Evolutionary conservation across 2,888 invertebrate genomes (phyloP).

Genomic region (Athalia rosae): DNA sequence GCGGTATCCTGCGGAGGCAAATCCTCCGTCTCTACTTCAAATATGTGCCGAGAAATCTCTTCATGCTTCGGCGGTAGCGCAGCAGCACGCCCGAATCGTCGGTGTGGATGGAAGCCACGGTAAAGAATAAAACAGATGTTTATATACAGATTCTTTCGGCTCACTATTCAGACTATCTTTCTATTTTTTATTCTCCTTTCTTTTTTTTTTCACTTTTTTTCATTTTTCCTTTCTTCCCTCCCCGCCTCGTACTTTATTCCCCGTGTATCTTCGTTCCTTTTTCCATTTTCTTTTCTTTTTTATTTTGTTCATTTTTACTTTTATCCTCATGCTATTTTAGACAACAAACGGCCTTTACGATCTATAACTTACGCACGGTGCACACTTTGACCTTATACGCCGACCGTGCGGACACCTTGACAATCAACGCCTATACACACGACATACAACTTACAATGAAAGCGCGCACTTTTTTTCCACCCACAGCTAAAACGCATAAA

Average conservation of each 20-base stretch:
- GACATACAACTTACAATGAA: background rate
- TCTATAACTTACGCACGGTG: constrained; percentile 33
- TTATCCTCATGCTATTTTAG: background rate
- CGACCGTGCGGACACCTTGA: constrained; percentile 16
- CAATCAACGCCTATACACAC: constrained; percentile 30
- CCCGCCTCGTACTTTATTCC: background rate
- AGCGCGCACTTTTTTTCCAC: background rate
- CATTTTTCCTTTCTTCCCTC: background rate
- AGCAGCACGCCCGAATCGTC: background rate
- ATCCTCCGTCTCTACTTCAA: constrained; percentile 24
- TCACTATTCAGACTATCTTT: constrained; percentile 20
- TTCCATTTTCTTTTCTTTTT: background rate
- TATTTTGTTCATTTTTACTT: background rate
- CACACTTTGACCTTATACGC: constrained; percentile 17
- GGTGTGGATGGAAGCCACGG: background rate
- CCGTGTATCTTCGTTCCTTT: background rate
- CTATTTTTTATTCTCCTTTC: background rate
- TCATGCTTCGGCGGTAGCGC: constrained; percentile 10
- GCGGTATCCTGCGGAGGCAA: constrained; percentile 22
- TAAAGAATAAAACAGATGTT: constrained; percentile 37
- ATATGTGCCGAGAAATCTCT: constrained; percentile 26
- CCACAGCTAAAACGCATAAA: background rate
- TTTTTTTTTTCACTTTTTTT: background rate
- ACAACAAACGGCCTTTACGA: constrained; percentile 33
- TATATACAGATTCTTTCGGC: constrained; percentile 20